Conservation (phyloP, 1,140 invertebrate species). For the Drosophila kepulauana region DNA sequence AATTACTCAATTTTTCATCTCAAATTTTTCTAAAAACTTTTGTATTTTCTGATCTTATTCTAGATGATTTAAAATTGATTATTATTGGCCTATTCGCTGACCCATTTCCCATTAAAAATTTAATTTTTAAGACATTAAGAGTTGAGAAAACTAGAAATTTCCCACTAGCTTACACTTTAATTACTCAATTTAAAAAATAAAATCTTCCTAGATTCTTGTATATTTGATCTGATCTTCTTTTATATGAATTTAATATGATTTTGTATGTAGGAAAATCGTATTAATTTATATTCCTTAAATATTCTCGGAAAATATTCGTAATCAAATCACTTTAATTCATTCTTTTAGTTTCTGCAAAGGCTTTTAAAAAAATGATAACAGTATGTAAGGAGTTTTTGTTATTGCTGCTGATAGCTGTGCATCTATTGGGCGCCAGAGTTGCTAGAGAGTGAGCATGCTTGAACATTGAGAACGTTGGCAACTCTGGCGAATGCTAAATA, state of each 20-base stretch:
- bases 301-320: neutral
- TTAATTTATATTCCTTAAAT: no score
- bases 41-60: no score
- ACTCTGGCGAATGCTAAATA: constrained; percentile 25
- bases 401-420: constrained; percentile 11
- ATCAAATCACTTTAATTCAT: neutral
- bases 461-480: constrained; percentile 6
- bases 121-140: no score
- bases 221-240: neutral
- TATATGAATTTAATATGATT: neutral
- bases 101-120: no score
- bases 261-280: neutral
- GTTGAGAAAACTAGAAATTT: no score
- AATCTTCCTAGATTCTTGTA: no score
- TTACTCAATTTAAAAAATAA: no score
- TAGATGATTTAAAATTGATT: no score
- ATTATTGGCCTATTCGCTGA: no score
- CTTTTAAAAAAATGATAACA: neutral
- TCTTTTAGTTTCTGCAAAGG: constrained; percentile 17
- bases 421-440: constrained; percentile 10
- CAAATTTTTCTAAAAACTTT: no score
- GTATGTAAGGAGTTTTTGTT: neutral
- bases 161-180: no score
- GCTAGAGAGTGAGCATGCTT: constrained; percentile 7
- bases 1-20: no score